phyloP scores from a whole-genome alignment of 23 tunicate genomes.

The Botrylloides violaceus region DNA sequence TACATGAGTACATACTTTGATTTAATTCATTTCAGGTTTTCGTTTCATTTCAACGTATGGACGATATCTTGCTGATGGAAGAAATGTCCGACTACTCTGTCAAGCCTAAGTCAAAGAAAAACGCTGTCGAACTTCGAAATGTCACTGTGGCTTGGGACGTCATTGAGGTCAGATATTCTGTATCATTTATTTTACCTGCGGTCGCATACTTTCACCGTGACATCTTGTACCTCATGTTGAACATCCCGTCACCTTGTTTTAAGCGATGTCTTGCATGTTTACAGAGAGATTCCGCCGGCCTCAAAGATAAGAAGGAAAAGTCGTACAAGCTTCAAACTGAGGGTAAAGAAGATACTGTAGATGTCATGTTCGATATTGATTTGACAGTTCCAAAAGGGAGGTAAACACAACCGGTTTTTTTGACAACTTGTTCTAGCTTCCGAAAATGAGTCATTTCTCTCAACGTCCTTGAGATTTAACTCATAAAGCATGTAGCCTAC shows the following conservation, averaged over 20 bases:
- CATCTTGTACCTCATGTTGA: neutral
- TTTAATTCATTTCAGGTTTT: slow-evolving; percentile 54
- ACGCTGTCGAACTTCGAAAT: slow-evolving; percentile 50
- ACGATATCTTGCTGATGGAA: slow-evolving; percentile 65
- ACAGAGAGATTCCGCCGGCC: neutral
- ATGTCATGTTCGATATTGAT: slow-evolving; percentile 40
- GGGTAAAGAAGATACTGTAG: slow-evolving; percentile 2
- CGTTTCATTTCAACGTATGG: slow-evolving; percentile 69
- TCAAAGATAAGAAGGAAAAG: slow-evolving; percentile 13
- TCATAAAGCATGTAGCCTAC: no score
- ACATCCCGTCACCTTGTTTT: neutral
- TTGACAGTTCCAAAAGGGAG: slow-evolving; percentile 31
- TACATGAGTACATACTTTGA: no score
- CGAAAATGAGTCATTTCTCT: no score
- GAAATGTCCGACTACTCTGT: slow-evolving; percentile 66
- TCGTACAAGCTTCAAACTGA: neutral
- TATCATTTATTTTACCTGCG: neutral
- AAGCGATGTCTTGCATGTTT: no score
- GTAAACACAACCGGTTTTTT: no score
- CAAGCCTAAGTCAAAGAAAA: slow-evolving; percentile 13
- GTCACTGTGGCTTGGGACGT: slow-evolving; percentile 86
- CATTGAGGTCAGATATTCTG: slow-evolving; percentile 26
- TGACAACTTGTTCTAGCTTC: no score
- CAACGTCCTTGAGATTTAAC: no score
- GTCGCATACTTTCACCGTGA: no score